Evolutionary conservation across 2,113 vertebrate genomes (phyloP).

Genomic region (Barbus barbus): DNA sequence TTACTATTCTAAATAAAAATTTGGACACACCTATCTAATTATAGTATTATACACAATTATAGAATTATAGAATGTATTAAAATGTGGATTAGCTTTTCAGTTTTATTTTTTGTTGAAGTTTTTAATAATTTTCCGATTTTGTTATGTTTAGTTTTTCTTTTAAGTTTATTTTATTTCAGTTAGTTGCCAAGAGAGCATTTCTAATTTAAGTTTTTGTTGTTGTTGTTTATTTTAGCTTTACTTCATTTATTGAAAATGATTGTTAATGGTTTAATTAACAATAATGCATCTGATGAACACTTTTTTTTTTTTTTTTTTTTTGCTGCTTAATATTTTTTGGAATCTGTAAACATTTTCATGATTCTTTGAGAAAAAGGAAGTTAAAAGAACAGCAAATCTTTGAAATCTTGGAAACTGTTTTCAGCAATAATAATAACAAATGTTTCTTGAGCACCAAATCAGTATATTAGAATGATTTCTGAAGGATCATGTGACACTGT

Average conservation of each 20-base stretch:
- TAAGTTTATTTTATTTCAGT: not conserved
- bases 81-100: not conserved
- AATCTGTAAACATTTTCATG: too few relatives aligned
- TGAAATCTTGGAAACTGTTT: not conserved
- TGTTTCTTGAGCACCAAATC: not conserved
- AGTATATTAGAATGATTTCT: not conserved
- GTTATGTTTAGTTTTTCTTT: not conserved
- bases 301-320: too few relatives aligned
- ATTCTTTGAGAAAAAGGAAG: too few relatives aligned
- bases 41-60: not conserved
- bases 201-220: not conserved
- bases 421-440: not conserved
- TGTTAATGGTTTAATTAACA: not conserved
- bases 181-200: not conserved
- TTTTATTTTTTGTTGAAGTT: not conserved
- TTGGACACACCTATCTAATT: not conserved
- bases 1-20: not conserved
- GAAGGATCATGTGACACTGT: constrained; percentile 1
- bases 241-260: not conserved
- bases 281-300: too few relatives aligned
- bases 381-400: not conserved
- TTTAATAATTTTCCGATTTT: not conserved
- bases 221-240: not conserved
- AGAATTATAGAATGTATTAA: not conserved
- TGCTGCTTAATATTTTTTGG: too few relatives aligned